Evolutionary conservation across 2,113 vertebrate genomes (phyloP).

Genomic region (Gymnobelideus leadbeateri): DNA sequence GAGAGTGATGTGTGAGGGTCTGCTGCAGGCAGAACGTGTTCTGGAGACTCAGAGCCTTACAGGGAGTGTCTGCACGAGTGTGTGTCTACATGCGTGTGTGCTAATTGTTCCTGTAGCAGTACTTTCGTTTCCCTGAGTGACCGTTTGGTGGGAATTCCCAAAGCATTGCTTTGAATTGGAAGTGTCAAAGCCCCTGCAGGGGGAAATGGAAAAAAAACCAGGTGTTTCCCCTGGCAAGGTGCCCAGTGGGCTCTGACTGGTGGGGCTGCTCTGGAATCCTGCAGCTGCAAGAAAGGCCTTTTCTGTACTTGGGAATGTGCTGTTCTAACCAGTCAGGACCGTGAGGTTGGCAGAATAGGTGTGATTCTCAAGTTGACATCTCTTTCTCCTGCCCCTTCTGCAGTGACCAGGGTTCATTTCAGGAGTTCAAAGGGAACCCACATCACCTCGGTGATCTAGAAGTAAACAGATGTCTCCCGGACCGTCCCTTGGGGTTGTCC

Average conservation of each 20-base stretch:
- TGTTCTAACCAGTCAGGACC: slow-evolving; percentile 4
- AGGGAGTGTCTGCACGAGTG: too few species aligned
- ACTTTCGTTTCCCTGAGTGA: slow-evolving; percentile 27
- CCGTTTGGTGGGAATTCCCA: slow-evolving; percentile 32
- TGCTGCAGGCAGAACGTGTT: too few species aligned
- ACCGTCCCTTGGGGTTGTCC: background rate
- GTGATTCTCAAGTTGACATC: slow-evolving; percentile 38
- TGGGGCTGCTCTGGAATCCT: slow-evolving; percentile 3
- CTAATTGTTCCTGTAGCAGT: background rate
- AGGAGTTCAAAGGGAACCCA: slow-evolving; percentile 51
- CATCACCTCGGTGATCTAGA: slow-evolving; percentile 41
- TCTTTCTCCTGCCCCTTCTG: slow-evolving; percentile 56
- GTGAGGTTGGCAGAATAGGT: background rate
- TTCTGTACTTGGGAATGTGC: slow-evolving; percentile 24
- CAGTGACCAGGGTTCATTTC: slow-evolving; percentile 73
- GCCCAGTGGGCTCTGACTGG: background rate
- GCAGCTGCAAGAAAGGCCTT: background rate
- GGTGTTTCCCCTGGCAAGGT: background rate
- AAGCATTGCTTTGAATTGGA: slow-evolving; percentile 25
- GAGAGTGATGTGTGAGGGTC: background rate
- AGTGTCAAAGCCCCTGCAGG: background rate
- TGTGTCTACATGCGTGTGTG: background rate
- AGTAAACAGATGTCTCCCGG: slow-evolving; percentile 45
- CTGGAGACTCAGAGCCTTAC: too few species aligned
- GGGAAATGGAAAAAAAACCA: background rate